phyloP scores from a whole-genome alignment of 2,113 vertebrate species.

The Pleuronectes platessa region DNA sequence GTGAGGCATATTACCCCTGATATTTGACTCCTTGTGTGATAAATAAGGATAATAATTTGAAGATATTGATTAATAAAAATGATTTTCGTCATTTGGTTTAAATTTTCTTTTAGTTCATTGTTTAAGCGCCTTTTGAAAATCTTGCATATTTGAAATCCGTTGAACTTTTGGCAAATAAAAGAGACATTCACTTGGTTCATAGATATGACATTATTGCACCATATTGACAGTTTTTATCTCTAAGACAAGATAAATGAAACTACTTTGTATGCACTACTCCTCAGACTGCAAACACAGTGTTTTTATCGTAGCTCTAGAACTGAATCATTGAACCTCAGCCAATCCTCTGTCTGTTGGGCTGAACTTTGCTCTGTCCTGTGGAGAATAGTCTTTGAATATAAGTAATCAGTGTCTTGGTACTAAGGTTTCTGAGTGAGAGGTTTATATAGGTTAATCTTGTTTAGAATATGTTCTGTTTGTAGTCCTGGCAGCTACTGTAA shows the following conservation, averaged over 20 bases:
- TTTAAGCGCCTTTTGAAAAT: neutral
- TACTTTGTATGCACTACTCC: neutral
- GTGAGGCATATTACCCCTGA: too few species aligned
- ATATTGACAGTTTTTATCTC: neutral
- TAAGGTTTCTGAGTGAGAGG: neutral
- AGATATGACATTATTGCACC: neutral
- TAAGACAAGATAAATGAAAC: neutral
- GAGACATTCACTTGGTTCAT: neutral
- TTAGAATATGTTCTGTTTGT: slow-evolving; percentile 23
- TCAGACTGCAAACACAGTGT: neutral
- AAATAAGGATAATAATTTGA: too few species aligned
- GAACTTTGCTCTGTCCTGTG: slow-evolving; percentile 37
- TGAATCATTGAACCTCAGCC: slow-evolving; percentile 4
- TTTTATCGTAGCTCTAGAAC: slow-evolving; percentile 17
- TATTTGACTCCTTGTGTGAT: too few species aligned
- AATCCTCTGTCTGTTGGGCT: slow-evolving; percentile 13
- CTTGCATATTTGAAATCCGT: neutral
- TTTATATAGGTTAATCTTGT: neutral
- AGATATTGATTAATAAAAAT: neutral
- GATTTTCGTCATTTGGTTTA: neutral
- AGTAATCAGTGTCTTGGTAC: slow-evolving; percentile 1
- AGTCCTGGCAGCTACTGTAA: slow-evolving; percentile 7
- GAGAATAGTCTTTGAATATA: neutral
- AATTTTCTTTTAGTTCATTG: neutral
- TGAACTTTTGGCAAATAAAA: neutral